Evolutionary conservation across 2,888 invertebrate species (phyloP).

Genomic region (Dryobota labecula): DNA sequence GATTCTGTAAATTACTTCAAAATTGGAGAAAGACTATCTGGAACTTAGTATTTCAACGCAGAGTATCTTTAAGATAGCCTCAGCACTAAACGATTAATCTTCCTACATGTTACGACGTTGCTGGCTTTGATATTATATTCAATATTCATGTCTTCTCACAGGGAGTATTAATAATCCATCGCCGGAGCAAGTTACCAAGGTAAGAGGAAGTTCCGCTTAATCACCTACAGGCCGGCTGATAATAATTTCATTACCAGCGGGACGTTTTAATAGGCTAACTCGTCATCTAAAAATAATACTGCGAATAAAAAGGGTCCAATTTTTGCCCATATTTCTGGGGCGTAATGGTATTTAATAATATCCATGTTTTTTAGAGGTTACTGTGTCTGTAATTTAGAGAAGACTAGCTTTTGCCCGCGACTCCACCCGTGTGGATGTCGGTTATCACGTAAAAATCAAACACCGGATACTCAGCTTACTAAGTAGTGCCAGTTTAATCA

Average conservation of each 20-base stretch:
- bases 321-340: conserved; percentile 43
- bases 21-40: background rate
- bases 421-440: too few relatives aligned
- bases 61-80: background rate
- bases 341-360: conserved; percentile 37
- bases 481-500: too few relatives aligned
- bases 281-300: conserved; percentile 60
- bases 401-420: too few relatives aligned
- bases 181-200: conserved; percentile 39
- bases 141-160: conserved; percentile 46
- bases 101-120: conserved; percentile 16
- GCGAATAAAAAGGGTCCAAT: conserved; percentile 49
- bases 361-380: background rate
- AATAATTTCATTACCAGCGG: conserved; percentile 52
- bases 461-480: too few relatives aligned
- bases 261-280: conserved; percentile 35
- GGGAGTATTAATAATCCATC: conserved; percentile 49
- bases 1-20: background rate
- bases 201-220: conserved; percentile 55
- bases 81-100: conserved; percentile 24
- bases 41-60: background rate
- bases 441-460: too few relatives aligned
- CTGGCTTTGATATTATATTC: conserved; percentile 19
- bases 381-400: conserved; percentile 15
- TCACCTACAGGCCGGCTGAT: conserved; percentile 50